Base-by-base conservation (phyloP, 2,888 invertebrate species). In the Byasa hedistus region DNA sequence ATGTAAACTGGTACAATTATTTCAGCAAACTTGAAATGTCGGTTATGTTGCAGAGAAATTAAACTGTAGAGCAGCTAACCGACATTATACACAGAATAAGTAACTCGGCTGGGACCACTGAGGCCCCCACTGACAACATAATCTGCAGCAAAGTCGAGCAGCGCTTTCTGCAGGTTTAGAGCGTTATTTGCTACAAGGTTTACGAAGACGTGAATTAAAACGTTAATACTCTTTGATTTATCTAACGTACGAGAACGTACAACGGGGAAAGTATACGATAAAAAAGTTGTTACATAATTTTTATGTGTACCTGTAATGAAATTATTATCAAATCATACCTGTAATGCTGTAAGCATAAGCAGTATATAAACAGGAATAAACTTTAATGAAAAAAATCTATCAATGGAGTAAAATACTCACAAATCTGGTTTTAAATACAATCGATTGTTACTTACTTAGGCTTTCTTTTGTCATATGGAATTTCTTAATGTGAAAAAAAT, bases 41-140 rank as follows among this genome's bases (percentile, higher is more conserved):
- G 36, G 59, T 63, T 66, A 66, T 63, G 5, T 67, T 67, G 63
- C 56, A 56, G 24, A 61, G 62, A 63, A 60, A 60, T 48, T 63
- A 66, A 66, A 59, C 54, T 63, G 66, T 63, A 59, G 56, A 32
- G 59, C 56, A 52, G 4, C 62, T 58, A 61, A 55, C 59, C 51
- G 36, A 63, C 66, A 59, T 63, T 66, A 39, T 60, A 67, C 63
- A 67, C 59, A 55, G 66, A 67, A 67, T 67, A 63, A 63, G 51
- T 67, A 63, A 67, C 63, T 63, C 59, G 39, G 59, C 54, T 22
- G 36, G 59, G 39, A 27, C 51, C 55, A 36, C 58, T 51, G 63
- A 56, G 59, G 55, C 59, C 36, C 48, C 17, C 52, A 39, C 63
- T 63, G 63, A 66, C 66, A 63, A 60, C 66, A 67, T 63, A 63